Evolutionary conservation across 2,113 vertebrate species (phyloP).

Genomic region (Austrofundulus limnaeus): DNA sequence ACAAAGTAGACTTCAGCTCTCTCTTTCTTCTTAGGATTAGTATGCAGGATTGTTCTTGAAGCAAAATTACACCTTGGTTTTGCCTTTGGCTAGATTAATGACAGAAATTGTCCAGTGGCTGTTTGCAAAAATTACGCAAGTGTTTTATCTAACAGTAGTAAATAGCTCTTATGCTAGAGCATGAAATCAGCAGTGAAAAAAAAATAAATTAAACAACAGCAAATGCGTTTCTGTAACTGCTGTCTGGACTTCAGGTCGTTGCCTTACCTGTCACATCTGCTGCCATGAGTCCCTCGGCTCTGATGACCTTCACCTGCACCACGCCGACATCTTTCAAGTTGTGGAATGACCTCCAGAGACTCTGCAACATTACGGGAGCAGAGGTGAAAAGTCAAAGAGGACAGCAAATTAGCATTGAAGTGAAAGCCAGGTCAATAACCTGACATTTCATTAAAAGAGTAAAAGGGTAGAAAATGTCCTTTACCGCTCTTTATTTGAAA

Average conservation of each 20-base stretch:
- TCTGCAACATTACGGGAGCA: slow-evolving; percentile 83
- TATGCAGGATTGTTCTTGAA: slow-evolving; percentile 44
- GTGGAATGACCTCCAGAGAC: slow-evolving; percentile 85
- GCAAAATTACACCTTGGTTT: slow-evolving; percentile 48
- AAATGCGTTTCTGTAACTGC: slow-evolving; percentile 7
- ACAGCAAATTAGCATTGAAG: slow-evolving; percentile 60
- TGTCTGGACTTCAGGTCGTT: slow-evolving; percentile 12
- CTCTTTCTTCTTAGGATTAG: slow-evolving; percentile 36
- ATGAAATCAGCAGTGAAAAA: too few species aligned
- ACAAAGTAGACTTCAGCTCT: slow-evolving; percentile 59
- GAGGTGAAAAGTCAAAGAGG: slow-evolving; percentile 59
- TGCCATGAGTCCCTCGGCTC: slow-evolving; percentile 96
- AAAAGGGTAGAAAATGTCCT: slow-evolving; percentile 72
- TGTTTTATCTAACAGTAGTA: too few species aligned
- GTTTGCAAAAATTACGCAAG: slow-evolving; percentile 12
- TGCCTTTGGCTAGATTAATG: slow-evolving; percentile 40
- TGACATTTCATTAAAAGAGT: slow-evolving; percentile 74
- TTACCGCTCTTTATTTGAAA: slow-evolving; percentile 61
- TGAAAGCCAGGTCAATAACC: slow-evolving; percentile 67
- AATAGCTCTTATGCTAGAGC: background rate
- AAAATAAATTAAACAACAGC: background rate
- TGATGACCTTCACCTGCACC: slow-evolving; percentile 97
- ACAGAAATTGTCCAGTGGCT: slow-evolving; percentile 22
- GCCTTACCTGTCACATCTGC: slow-evolving; percentile 95
- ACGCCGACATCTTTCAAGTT: slow-evolving; percentile 95